A percentile compares a stretch with the other conserved stretches of the same genome.
Conservation (phyloP, 2,888 invertebrate species). For the Nomada ferruginata region DNA sequence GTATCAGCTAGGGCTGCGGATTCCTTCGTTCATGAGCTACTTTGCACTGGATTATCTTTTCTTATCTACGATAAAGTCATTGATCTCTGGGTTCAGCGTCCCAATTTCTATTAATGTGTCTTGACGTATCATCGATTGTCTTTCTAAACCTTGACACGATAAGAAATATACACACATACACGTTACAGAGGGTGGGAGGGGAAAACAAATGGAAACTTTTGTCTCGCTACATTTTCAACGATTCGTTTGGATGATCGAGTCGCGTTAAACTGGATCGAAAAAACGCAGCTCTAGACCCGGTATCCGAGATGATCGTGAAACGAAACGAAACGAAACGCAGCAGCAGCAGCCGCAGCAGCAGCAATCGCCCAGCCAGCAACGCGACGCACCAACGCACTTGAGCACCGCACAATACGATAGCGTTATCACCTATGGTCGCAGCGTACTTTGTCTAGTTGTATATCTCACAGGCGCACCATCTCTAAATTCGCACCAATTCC, state of each 20-base stretch:
- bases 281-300: slow-evolving; percentile 23
- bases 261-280: background rate
- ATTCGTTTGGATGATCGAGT: background rate
- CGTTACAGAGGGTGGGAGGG: background rate
- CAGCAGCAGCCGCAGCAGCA: slow-evolving; percentile 39
- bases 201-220: slow-evolving; percentile 2
- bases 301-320: slow-evolving; percentile 53
- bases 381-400: slow-evolving; percentile 71
- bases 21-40: slow-evolving; percentile 10
- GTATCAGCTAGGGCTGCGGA: slow-evolving; percentile 56
- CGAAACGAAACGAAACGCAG: slow-evolving; percentile 49
- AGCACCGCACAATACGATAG: slow-evolving; percentile 72
- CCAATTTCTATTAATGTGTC: background rate
- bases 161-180: background rate
- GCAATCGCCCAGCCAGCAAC: slow-evolving; percentile 67
- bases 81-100: background rate
- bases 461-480: slow-evolving; percentile 63
- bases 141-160: background rate
- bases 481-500: slow-evolving; percentile 61
- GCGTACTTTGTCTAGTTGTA: slow-evolving; percentile 64
- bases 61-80: background rate
- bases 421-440: slow-evolving; percentile 55
- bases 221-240: background rate
- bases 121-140: background rate
- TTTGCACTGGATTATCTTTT: background rate